Base-by-base conservation (phyloP, 1,140 invertebrate genomes). In the Drosophila novamexicana region DNA sequence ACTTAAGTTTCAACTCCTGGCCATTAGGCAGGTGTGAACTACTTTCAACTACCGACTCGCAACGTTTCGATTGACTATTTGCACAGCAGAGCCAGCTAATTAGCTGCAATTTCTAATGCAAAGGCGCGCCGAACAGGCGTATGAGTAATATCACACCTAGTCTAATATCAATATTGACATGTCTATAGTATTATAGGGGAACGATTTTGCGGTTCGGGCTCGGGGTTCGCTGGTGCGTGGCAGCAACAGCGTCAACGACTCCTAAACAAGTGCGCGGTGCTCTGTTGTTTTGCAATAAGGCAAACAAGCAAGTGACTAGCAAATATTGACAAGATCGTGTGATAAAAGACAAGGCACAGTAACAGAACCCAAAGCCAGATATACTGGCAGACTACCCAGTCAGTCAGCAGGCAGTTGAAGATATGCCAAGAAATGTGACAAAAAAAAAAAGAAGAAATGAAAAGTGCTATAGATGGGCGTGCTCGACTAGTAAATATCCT, bases 131-230 rank as follows among this genome's bases (percentile, higher is more conserved):
- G 73, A 67, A 42, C 54, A 69, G 77, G 79, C 83, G 83, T 88
- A 86, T 86, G 83, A 86, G 83, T 86, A 86, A 86, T 86, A 85
- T 88, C 79, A 57, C 83, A 80, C 83, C 79, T 75, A 71, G 54
- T 62, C 65, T 22, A 16, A 16, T 29, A 53, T 73, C 65, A 79
- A 79, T 74, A 77, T 66, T 78, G 69, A 78, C 64, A 77, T 68
- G 16, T 63, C 8, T 67, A 56, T 40, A 34, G 50, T 36, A 9
- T 29, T 37, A 36, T 29, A 32, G 45, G 18, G n/a, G 29, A 34
- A 22, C 47, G 39, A 71, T 47, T 37, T 50, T 39, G 6, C 12
- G 22, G 42, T 45, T 22, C 10, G 9, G 10, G 14, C 34, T 45
- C 16, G 37, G 42, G 2, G 54, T 36, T 54, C 6, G 8, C 10